These are phyloP conservation scores for Silurus meridionalis DNA, from an alignment of 2,113 vertebrate species.

Conservation along the genomic window DNA sequence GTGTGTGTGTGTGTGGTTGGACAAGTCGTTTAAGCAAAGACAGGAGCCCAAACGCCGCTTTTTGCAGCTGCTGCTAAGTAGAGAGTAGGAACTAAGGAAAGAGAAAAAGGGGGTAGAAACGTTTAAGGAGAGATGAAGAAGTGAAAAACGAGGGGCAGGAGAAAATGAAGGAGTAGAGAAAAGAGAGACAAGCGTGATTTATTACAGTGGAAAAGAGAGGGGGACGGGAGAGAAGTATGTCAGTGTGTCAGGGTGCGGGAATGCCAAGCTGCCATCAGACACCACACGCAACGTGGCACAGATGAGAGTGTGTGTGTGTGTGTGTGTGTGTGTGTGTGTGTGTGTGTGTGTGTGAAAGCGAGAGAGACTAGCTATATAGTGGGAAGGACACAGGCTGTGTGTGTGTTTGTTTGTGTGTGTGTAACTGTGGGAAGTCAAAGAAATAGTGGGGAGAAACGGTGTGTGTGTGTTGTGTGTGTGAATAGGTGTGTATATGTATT, in stretches of 20 bases:
- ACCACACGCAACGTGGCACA: slow-evolving; percentile 67
- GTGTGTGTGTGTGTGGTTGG: slow-evolving; percentile 1
- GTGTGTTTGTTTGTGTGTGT: background rate
- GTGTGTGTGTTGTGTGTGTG: background rate
- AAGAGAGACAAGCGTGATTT: slow-evolving; percentile 6
- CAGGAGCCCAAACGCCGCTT: slow-evolving; percentile 20
- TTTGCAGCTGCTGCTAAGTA: slow-evolving; percentile 27
- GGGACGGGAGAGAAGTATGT: slow-evolving; percentile 40
- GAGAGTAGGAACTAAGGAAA: background rate
- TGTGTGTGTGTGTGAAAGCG: slow-evolving; percentile 1
- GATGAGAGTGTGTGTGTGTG: slow-evolving; percentile 39
- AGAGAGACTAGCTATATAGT: background rate
- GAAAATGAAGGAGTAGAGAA: background rate
- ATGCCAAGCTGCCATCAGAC: slow-evolving; percentile 48
- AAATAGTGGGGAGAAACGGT: background rate
- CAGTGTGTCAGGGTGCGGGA: slow-evolving; percentile 52
- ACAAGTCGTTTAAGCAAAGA: slow-evolving; percentile 23
- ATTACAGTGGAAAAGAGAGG: slow-evolving; percentile 31
- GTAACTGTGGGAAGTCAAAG: slow-evolving; percentile 2
- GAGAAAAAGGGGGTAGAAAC: background rate
- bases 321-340: background rate
- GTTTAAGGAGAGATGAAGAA: slow-evolving; percentile 7
- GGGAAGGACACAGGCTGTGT: slow-evolving; percentile 6
- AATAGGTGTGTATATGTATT: background rate
- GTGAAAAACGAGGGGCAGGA: background rate